These are phyloP conservation scores for Laticauda colubrina DNA, from an alignment of 2,113 vertebrate species.

Conservation along the genomic window DNA sequence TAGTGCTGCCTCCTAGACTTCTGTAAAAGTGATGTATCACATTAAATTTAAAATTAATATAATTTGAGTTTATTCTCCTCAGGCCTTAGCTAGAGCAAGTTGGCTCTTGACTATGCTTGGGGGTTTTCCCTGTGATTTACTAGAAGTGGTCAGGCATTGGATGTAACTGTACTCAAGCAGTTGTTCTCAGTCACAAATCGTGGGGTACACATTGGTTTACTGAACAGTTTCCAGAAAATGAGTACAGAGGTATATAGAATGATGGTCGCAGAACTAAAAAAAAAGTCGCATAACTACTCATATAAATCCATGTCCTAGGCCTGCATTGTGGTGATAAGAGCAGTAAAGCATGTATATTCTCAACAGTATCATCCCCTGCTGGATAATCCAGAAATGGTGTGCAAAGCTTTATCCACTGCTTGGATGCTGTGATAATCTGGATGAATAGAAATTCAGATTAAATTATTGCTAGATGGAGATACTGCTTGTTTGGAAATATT, in stretches of 20 bases:
- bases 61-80: background rate
- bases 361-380: background rate
- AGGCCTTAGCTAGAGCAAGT: background rate
- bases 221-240: background rate
- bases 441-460: background rate
- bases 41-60: background rate
- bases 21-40: background rate
- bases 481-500: background rate
- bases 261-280: background rate
- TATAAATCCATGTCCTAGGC: background rate
- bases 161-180: background rate
- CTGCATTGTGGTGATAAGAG: background rate
- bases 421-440: background rate
- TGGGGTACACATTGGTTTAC: background rate
- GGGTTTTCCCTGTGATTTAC: background rate
- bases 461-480: background rate
- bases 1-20: background rate
- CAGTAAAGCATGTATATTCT: background rate
- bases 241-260: background rate
- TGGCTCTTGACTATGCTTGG: background rate
- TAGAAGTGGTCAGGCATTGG: background rate
- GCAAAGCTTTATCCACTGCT: background rate
- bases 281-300: background rate
- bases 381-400: background rate
- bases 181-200: background rate